Evolutionary conservation across 2,797 vertebrate genomes (phyloP), one percentile per base, ranked within the genome.

Genomic region (Glossophaga mutica): DNA sequence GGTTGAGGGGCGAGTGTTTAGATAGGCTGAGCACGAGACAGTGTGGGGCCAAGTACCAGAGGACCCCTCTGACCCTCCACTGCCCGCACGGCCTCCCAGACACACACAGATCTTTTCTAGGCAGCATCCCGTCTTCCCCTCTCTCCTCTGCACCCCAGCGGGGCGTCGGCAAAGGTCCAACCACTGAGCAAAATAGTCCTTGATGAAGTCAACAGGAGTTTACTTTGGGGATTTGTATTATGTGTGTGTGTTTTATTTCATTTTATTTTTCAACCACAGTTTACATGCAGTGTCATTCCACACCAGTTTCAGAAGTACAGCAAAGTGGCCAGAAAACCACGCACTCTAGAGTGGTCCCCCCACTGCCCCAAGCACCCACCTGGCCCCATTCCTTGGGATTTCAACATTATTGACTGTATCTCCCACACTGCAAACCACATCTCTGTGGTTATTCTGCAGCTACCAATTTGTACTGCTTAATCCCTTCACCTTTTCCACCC

Each of bases 221-320:
- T 68, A 87, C 48, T 78, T 37, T 4, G 21, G 46, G 9, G 19
- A 65, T 89, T 55, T 84, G 3, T 39, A 9, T 50, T 67, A 46
- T 90, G 12, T 52, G 57, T 32, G n/a, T 50, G 21, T 70, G 44
- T 50, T 32, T 34, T 50, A n/a, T 65, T 32, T n/a, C 34, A 52
- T 55, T 55, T 55, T 55, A 79, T 39, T 79, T 77, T 79, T 55
- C 50, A 79, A 10, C 76, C 76, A 77, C 48, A 77, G 74, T 52
- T 77, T 52, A 52, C 48, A 55, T 79, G 26, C 76, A 55, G 5
- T 77, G 52, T 37, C 50, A 37, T 55, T 15, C 50, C 14, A 79
- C 34, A 24, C 48, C 46, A 52, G 76, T 52, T 52, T 78, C 12
- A 37, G 48, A 16, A 52, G n/a, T 24, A 26, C 76, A 37, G 21